These are phyloP conservation scores for Aphelocoma coerulescens DNA, from an alignment of 2,113 vertebrate species.

Conservation along the genomic window DNA sequence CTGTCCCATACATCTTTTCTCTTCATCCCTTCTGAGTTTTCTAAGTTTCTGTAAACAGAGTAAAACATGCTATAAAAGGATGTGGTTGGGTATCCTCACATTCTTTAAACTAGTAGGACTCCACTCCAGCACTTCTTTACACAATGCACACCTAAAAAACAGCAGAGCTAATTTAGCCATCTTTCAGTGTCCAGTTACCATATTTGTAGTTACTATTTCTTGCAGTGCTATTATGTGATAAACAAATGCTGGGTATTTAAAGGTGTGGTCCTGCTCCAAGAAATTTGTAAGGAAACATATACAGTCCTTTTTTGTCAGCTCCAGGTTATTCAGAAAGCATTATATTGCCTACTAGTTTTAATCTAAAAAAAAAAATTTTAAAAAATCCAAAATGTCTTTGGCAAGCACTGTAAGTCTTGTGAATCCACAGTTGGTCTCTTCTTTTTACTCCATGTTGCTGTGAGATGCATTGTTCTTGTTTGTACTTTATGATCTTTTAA, in stretches of 20 bases:
- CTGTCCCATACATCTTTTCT: not conserved
- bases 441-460: constrained; percentile 2
- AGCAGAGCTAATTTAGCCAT: not conserved
- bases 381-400: not conserved
- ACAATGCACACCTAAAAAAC: not conserved
- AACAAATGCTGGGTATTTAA: not conserved
- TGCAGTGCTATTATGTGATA: not conserved
- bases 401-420: not conserved
- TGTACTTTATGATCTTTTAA: constrained; percentile 20
- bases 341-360: not conserved
- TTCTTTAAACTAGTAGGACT: not conserved
- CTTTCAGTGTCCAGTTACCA: not conserved
- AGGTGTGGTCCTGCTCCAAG: not conserved
- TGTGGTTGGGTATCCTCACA: not conserved
- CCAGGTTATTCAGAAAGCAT: not conserved
- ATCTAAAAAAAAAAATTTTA: not conserved
- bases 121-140: not conserved
- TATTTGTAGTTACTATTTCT: not conserved
- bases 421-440: not conserved
- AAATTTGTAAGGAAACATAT: not conserved
- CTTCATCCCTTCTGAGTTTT: not conserved
- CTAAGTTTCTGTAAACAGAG: not conserved
- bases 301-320: not conserved
- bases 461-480: constrained; percentile 1
- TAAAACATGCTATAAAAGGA: not conserved